These are phyloP conservation scores for Pedicia rivosa DNA, from an alignment of 2,888 invertebrate genomes.

Conservation along the genomic window DNA sequence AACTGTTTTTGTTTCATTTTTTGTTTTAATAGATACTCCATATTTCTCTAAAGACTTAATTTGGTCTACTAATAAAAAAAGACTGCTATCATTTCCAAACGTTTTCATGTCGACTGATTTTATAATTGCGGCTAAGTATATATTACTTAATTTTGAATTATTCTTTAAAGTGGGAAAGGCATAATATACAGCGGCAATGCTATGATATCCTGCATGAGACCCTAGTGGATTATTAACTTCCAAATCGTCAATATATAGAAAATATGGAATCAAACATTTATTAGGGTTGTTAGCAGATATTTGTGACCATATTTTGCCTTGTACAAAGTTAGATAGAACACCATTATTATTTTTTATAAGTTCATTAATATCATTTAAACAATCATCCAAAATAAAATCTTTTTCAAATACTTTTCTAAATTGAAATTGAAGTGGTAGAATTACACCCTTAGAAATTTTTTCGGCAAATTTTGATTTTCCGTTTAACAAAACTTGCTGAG, in stretches of 20 bases:
- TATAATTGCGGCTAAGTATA: not conserved
- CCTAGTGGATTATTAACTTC: not conserved
- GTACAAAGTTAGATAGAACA: not conserved
- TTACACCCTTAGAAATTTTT: not conserved
- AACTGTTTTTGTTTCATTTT: not conserved
- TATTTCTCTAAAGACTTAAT: not conserved
- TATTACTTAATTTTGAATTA: constrained; percentile 1
- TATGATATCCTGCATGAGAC: not conserved
- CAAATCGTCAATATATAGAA: constrained; percentile 1
- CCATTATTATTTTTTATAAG: not conserved
- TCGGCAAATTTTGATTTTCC: not conserved
- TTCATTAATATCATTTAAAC: not conserved
- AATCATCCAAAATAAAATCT: not conserved
- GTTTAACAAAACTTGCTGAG: not conserved
- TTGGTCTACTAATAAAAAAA: not conserved
- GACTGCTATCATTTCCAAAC: constrained; percentile 1
- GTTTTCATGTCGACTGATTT: not conserved
- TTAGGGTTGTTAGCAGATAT: not conserved
- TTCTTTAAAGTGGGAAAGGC: not conserved
- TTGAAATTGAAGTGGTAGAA: constrained; percentile 2
- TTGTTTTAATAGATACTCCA: not conserved
- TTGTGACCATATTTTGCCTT: not conserved
- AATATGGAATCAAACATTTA: not conserved
- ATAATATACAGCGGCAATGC: not conserved
- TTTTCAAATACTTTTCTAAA: not conserved